These are phyloP conservation scores for Calyptomena viridis DNA, from an alignment of 2,113 vertebrate species.

Conservation along the genomic window DNA sequence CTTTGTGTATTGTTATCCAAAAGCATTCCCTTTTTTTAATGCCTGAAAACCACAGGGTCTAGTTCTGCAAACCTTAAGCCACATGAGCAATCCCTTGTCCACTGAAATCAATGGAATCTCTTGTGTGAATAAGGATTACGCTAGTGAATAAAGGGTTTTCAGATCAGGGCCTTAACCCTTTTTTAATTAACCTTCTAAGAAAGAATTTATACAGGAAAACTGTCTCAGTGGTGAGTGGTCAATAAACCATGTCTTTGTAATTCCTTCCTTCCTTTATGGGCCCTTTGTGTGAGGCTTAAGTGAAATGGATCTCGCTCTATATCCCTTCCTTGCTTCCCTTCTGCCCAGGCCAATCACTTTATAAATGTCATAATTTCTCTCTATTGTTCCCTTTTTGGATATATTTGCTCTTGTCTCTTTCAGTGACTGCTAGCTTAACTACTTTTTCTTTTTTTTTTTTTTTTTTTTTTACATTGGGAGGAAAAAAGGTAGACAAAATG, in stretches of 20 bases:
- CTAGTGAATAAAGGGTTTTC: conserved; percentile 3
- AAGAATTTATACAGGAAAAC: conserved; percentile 23
- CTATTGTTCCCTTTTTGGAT: neutral
- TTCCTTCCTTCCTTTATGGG: conserved; percentile 31
- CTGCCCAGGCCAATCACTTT: neutral
- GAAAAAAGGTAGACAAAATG: neutral
- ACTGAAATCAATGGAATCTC: conserved; percentile 5
- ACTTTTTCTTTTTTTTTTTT: neutral
- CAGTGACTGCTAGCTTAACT: neutral
- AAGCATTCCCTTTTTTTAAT: neutral
- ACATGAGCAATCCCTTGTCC: neutral
- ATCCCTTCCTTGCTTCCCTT: neutral
- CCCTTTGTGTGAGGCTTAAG: conserved; percentile 41
- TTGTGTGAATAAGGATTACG: conserved; percentile 13
- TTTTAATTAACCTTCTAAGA: conserved; percentile 44
- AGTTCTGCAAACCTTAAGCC: neutral
- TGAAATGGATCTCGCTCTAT: conserved; percentile 36
- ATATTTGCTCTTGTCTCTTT: neutral
- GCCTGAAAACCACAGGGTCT: neutral
- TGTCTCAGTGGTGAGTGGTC: conserved; percentile 10
- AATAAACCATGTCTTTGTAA: conserved; percentile 54
- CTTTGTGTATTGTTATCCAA: neutral
- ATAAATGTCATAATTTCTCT: conserved; percentile 19
- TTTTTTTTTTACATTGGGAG: neutral
- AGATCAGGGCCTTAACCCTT: neutral